Evolutionary conservation across 2,797 vertebrate species (phyloP).

Genomic region (Gallirallus australis): DNA sequence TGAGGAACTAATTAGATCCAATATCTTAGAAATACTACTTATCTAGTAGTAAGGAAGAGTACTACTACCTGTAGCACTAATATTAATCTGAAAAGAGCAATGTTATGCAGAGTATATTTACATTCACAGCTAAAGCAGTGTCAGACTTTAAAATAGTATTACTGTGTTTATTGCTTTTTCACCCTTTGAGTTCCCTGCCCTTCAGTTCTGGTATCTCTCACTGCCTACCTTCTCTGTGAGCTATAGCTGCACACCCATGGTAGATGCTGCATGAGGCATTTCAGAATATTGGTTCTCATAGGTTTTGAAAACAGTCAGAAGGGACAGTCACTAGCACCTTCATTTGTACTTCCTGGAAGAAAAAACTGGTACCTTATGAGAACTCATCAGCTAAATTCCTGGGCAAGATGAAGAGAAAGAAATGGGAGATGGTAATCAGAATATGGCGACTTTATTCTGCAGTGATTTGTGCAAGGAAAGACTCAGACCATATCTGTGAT

Average conservation of each 20-base stretch:
- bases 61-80: not conserved
- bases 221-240: not conserved
- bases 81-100: not conserved
- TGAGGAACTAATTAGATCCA: not conserved
- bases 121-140: not conserved
- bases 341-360: not conserved
- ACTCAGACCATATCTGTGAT: not conserved
- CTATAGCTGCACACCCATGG: not conserved
- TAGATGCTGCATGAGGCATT: not conserved
- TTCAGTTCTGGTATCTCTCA: not conserved
- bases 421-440: not conserved
- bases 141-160: not conserved
- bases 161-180: not conserved
- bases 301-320: not conserved
- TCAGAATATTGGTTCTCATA: not conserved
- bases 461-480: not conserved
- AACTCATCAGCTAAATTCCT: not conserved
- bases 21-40: not conserved
- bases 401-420: not conserved
- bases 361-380: not conserved
- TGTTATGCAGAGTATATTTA: not conserved
- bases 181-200: no score
- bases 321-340: not conserved
- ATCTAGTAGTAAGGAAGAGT: not conserved
- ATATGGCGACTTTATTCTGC: not conserved